These are phyloP conservation scores for Lacerta agilis DNA, from an alignment of 2,797 vertebrate genomes.

Conservation along the genomic window DNA sequence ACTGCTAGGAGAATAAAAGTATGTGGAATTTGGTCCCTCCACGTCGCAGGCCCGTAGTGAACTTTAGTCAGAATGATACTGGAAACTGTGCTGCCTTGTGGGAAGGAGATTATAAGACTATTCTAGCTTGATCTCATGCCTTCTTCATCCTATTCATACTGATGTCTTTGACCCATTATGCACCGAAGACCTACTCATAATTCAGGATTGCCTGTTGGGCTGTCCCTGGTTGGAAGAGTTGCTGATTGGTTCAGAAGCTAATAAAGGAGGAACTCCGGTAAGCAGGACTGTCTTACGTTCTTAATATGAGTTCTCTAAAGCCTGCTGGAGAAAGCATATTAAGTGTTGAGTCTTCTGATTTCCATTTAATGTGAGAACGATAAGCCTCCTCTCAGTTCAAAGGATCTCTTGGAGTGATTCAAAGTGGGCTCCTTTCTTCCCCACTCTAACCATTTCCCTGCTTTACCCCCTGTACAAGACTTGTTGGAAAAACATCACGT, in stretches of 20 bases:
- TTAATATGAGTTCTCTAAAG: neutral
- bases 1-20: slow-evolving; percentile 34
- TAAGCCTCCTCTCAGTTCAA: neutral
- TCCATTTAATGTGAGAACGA: neutral
- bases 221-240: neutral
- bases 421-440: too few relatives aligned
- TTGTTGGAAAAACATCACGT: neutral
- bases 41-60: slow-evolving; percentile 48
- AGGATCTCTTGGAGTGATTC: neutral
- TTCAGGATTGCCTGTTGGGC: slow-evolving; percentile 11
- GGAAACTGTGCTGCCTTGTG: slow-evolving; percentile 11
- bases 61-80: slow-evolving; percentile 64
- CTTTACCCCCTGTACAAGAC: too few relatives aligned
- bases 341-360: too few relatives aligned
- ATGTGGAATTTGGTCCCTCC: slow-evolving; percentile 65
- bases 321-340: too few relatives aligned
- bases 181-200: slow-evolving; percentile 18
- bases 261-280: slow-evolving; percentile 28
- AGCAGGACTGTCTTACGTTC: neutral
- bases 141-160: neutral
- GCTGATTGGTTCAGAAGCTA: neutral
- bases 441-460: too few relatives aligned
- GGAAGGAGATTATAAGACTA: slow-evolving; percentile 23
- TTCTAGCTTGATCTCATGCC: slow-evolving; percentile 1
- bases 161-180: neutral